Evolutionary conservation across 2,797 vertebrate species (phyloP).

Genomic region (Pangasius sanitwongsei): DNA sequence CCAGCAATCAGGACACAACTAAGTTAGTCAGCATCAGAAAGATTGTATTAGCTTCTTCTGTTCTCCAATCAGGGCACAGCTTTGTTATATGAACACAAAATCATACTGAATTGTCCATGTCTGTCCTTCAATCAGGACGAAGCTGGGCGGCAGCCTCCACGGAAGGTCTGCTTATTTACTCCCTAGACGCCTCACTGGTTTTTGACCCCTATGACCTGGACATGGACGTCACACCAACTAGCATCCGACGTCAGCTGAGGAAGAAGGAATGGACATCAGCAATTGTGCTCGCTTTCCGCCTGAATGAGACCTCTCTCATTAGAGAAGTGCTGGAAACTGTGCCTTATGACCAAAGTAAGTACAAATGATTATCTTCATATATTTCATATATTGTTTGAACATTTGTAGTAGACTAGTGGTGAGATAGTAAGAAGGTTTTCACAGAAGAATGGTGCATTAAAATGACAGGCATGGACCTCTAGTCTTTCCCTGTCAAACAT

Average conservation of each 20-base stretch:
- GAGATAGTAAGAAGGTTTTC: neutral
- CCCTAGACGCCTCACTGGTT: slow-evolving; percentile 84
- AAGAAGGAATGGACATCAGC: slow-evolving; percentile 81
- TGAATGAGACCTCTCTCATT: slow-evolving; percentile 86
- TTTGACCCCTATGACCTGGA: slow-evolving; percentile 96
- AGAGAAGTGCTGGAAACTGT: slow-evolving; percentile 87
- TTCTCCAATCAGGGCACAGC: neutral
- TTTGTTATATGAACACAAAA: neutral
- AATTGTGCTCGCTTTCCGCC: slow-evolving; percentile 88
- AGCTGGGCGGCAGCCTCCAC: slow-evolving; percentile 94
- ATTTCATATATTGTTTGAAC: neutral
- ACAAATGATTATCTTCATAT: neutral
- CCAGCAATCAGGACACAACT: neutral
- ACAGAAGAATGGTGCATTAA: neutral
- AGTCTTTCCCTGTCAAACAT: neutral
- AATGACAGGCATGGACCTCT: neutral
- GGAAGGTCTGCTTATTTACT: slow-evolving; percentile 93
- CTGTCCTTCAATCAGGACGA: slow-evolving; percentile 73
- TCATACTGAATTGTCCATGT: neutral
- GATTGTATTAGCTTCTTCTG: neutral
- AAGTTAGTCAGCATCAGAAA: neutral
- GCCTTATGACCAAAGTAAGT: slow-evolving; percentile 82
- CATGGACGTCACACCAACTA: slow-evolving; percentile 87
- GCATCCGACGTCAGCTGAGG: slow-evolving; percentile 77
- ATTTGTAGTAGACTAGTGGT: neutral